A percentile compares a stretch with the other conserved stretches of the same genome.
Evolutionary conservation across 1,140 invertebrate genomes (phyloP).

Genomic region (Steinernema khuongi): DNA sequence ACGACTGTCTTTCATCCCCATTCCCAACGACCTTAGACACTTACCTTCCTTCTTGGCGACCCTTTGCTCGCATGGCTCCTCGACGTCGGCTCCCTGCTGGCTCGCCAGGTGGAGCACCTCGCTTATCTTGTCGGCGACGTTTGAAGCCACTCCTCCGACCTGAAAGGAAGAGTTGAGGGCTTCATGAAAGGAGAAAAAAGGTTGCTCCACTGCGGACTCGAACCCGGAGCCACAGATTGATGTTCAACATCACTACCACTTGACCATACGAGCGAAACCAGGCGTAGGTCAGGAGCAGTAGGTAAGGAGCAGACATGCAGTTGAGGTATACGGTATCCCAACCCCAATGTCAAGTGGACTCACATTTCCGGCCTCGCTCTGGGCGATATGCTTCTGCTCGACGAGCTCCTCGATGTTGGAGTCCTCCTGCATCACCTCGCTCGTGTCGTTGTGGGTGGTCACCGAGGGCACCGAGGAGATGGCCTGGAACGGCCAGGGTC

Average conservation of each 20-base stretch:
- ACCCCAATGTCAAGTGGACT: too few species aligned
- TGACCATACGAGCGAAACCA: too few species aligned
- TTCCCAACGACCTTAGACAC: not conserved
- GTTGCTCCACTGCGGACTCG: too few species aligned
- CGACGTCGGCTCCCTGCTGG: not conserved
- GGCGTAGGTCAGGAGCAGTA: too few species aligned
- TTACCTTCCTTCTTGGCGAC: not conserved
- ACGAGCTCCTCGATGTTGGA: not conserved
- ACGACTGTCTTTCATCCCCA: not conserved
- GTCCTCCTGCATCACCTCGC: constrained; percentile 14
- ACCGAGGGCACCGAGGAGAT: not conserved
- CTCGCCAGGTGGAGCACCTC: not conserved
- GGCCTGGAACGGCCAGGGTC: too few species aligned
- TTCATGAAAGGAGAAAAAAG: too few species aligned
- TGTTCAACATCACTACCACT: too few species aligned
- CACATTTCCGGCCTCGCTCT: not conserved
- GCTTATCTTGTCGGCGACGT: constrained; percentile 1
- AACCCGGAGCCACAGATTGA: too few species aligned
- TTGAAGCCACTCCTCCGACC: not conserved
- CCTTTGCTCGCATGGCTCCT: not conserved
- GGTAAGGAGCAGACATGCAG: too few species aligned
- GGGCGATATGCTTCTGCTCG: not conserved
- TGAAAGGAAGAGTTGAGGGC: too few species aligned
- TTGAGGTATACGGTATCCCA: too few species aligned
- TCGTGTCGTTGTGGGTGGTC: not conserved